These are phyloP conservation scores for Phaenicophaeus curvirostris DNA, from an alignment of 2,797 vertebrate genomes.

Conservation along the genomic window DNA sequence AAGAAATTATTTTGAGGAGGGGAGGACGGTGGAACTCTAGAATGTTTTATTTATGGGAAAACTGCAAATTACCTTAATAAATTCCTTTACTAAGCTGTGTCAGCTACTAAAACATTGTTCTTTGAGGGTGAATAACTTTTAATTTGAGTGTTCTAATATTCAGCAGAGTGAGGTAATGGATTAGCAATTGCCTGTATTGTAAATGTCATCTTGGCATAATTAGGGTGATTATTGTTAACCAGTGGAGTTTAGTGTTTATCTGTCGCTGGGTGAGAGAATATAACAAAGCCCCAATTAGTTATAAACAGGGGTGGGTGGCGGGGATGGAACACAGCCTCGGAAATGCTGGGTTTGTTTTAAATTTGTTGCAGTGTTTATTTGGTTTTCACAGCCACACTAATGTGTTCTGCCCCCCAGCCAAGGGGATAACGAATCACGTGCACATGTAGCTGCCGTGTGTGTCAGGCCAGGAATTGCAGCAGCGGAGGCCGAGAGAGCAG, in stretches of 20 bases:
- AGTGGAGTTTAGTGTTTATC: conserved; percentile 74
- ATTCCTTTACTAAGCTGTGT: conserved; percentile 68
- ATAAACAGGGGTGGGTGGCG: conserved; percentile 51
- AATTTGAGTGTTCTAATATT: conserved; percentile 72
- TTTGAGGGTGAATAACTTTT: conserved; percentile 77
- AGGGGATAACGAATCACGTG: neutral
- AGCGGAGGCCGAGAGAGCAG: rapidly evolving
- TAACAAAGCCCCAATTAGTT: conserved; percentile 69
- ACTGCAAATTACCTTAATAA: conserved; percentile 70
- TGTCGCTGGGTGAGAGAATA: conserved; percentile 66
- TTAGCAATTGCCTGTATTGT: conserved; percentile 75
- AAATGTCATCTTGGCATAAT: conserved; percentile 75
- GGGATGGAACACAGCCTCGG: conserved; percentile 3
- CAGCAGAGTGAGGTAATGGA: conserved; percentile 72
- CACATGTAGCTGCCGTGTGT: rapidly evolving
- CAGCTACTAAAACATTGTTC: conserved; percentile 72
- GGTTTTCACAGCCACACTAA: neutral
- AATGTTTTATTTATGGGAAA: conserved; percentile 72
- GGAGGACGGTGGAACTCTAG: neutral
- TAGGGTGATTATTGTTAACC: conserved; percentile 76
- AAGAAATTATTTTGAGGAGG: conserved; percentile 7
- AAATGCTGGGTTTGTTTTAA: neutral
- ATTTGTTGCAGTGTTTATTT: neutral
- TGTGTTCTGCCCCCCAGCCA: neutral
- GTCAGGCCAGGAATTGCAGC: neutral